Base-by-base conservation (phyloP, 2,113 vertebrate genomes). In the Asarcornis scutulata region DNA sequence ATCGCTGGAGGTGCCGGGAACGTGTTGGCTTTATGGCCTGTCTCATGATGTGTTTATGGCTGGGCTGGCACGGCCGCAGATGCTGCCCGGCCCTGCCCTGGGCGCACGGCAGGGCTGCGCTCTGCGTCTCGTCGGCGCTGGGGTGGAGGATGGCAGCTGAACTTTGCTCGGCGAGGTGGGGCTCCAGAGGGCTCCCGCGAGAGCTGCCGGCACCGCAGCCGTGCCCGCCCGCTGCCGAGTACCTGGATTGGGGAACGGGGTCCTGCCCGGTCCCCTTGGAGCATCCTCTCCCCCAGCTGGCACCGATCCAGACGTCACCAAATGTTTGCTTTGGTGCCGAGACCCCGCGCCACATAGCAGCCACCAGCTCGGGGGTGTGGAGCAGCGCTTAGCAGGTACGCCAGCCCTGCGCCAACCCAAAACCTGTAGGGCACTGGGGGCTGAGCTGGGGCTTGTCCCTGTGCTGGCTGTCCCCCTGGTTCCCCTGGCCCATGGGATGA, bases 111-210 rank as follows among this genome's bases (percentile, higher is more conserved):
- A 29, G 26, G 42, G 67, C 64, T 42, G 52, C 21, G 69, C 69
- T 62, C 68, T 1, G 8, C 86, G 18, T 95, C 68, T 79, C 60
- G 72, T 14, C 27, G 32, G 77, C 1, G 2, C 1, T 16, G 53
- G 90, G 80, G 83, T 31, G 84, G 88, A 86, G 14, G 60, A 18
- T 67, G 13, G 0, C 17, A 13, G 42, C 7, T 0, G 95, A 58
- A 96, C 96, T 96, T 96, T 89, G 93, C 36, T 46, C 94, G 29
- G 4, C 1, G 2, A 94, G 95, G 95, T 86, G 94, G 83, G 76
- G 92, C 93, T 93, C 42, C 25, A 6, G 5, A 31, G 75, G 56
- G 46, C 36, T 88, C 53, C 55, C 3, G 2, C 7, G 8, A 59
- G 69, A 67, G 36, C 53, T 0, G 17, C 60, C 2, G 44, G 91